phyloP scores from a whole-genome alignment of 2,797 vertebrate genomes.

The Tauraco hartlaubi region DNA sequence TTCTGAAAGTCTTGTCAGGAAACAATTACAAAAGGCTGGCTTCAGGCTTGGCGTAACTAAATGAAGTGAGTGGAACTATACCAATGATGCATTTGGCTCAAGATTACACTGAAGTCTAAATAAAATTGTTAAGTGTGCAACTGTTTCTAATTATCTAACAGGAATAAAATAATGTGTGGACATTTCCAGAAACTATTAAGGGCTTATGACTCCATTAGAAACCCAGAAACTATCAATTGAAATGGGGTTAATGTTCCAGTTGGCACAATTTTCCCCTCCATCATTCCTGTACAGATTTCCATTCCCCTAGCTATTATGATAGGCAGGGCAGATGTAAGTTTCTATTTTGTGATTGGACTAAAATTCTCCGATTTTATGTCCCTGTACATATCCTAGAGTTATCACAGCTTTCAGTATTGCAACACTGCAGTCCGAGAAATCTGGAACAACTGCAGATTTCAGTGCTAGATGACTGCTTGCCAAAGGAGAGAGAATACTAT shows the following conservation, averaged over 20 bases:
- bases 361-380: neutral
- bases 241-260: neutral
- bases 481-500: neutral
- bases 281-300: neutral
- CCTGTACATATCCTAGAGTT: accelerated
- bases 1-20: neutral
- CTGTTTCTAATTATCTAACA: neutral
- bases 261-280: neutral
- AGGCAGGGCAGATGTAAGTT: neutral
- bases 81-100: neutral
- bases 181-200: neutral
- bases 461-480: neutral
- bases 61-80: neutral
- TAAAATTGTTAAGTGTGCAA: neutral
- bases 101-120: neutral
- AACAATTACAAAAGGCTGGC: neutral
- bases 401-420: neutral
- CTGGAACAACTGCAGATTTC: neutral
- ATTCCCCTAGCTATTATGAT: neutral
- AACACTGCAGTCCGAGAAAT: neutral
- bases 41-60: neutral
- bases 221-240: neutral
- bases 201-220: neutral
- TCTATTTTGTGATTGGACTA: neutral
- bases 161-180: neutral